Percentiles rank a stretch among this genome's conserved stretches.
Evolutionary conservation across 1,140 invertebrate genomes (phyloP).

Genomic region (Drosophila ercepeae): DNA sequence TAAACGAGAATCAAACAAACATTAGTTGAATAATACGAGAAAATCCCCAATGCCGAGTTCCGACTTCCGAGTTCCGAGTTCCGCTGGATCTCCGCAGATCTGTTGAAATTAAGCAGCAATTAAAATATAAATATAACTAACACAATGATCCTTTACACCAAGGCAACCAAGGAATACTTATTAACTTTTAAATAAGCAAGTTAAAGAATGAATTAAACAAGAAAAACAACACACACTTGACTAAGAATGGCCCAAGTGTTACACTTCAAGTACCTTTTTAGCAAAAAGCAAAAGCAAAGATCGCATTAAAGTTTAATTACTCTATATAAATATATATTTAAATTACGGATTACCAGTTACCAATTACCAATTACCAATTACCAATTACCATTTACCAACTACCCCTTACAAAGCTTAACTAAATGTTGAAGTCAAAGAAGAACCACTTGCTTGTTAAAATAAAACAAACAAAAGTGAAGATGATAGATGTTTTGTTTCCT

Average conservation of each 20-base stretch:
- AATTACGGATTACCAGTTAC: conserved; percentile 17
- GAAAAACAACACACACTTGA: conserved; percentile 27
- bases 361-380: not conserved
- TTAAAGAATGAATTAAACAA: conserved; percentile 8
- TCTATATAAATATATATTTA: conserved; percentile 27
- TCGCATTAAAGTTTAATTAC: conserved; percentile 25
- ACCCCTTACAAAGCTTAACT: conserved; percentile 25
- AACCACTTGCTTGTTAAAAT: conserved; percentile 45
- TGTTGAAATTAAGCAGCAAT: conserved; percentile 26
- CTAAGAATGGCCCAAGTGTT: conserved; percentile 55
- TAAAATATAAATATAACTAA: conserved; percentile 19
- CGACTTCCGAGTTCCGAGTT: too few species aligned
- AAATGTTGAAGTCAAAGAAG: conserved; percentile 35
- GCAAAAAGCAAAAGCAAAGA: conserved; percentile 44
- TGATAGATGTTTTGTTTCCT: conserved; percentile 11
- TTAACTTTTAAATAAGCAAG: conserved; percentile 16
- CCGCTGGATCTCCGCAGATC: not conserved
- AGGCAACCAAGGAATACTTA: conserved; percentile 35
- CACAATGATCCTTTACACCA: not conserved
- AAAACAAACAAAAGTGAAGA: not conserved
- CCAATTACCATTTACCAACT: conserved; percentile 14
- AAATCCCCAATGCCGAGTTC: not conserved
- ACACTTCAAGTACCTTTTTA: conserved; percentile 82
- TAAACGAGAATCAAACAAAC: conserved; percentile 29
- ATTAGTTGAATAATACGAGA: conserved; percentile 57